A percentile compares a stretch with the other conserved stretches of the same genome.
These are phyloP conservation scores for Caenorhabditis wallacei DNA, from an alignment of 2,888 invertebrate genomes.

Conservation along the genomic window DNA sequence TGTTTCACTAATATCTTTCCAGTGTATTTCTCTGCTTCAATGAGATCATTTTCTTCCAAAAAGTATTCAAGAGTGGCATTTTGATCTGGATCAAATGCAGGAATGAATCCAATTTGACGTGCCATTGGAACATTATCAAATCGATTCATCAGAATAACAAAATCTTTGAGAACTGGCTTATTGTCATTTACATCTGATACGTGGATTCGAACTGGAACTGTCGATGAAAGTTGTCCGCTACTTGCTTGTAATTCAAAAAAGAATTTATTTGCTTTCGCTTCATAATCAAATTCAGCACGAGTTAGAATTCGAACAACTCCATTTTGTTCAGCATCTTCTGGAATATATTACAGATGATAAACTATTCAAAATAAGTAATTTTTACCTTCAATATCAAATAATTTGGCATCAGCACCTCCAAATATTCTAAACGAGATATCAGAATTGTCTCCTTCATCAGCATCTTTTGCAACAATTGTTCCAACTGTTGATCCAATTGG, in stretches of 20 bases:
- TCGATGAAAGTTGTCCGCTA: slow-evolving; percentile 81
- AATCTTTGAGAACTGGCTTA: slow-evolving; percentile 93
- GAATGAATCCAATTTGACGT: slow-evolving; percentile 76
- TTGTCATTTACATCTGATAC: slow-evolving; percentile 89
- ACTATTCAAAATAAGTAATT: neutral
- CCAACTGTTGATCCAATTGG: slow-evolving; percentile 96
- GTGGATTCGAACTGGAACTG: slow-evolving; percentile 79
- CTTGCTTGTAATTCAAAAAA: slow-evolving; percentile 91
- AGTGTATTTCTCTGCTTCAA: slow-evolving; percentile 76
- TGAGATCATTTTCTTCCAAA: slow-evolving; percentile 78
- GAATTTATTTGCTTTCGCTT: slow-evolving; percentile 92
- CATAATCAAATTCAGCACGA: slow-evolving; percentile 95
- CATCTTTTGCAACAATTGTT: slow-evolving; percentile 92
- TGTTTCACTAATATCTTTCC: slow-evolving; percentile 76
- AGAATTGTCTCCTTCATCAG: slow-evolving; percentile 89
- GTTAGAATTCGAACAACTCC: slow-evolving; percentile 89
- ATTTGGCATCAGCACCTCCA: slow-evolving; percentile 89
- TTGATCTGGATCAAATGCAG: slow-evolving; percentile 82
- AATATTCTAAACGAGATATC: slow-evolving; percentile 95
- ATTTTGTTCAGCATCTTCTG: slow-evolving; percentile 84
- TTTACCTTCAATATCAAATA: slow-evolving; percentile 80
- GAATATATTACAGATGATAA: slow-evolving; percentile 78
- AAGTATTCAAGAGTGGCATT: slow-evolving; percentile 81
- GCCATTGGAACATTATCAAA: slow-evolving; percentile 67
- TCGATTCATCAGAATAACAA: slow-evolving; percentile 89